phyloP scores from a whole-genome alignment of 2,888 invertebrate species.

The Nemotelus pantherinus region DNA sequence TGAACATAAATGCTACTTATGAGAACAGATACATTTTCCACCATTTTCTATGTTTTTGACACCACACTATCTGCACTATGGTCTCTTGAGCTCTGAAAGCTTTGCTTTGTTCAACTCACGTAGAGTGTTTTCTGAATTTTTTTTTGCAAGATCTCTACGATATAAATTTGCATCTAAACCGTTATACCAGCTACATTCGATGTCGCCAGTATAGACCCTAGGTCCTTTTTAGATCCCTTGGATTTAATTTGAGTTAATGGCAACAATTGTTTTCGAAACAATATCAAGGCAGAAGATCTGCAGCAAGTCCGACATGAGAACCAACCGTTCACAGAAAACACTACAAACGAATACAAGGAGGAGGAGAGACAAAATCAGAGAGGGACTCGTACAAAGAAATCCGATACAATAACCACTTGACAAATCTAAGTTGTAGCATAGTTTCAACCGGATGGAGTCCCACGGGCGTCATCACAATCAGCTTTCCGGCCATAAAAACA shows the following conservation, averaged over 20 bases:
- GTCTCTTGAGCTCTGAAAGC: too few species aligned
- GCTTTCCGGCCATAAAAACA: constrained; percentile 26
- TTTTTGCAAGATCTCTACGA: background rate
- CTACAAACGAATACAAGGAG: background rate
- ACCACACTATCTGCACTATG: too few species aligned
- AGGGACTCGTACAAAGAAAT: constrained; percentile 2
- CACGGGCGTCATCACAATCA: constrained; percentile 31
- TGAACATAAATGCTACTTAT: too few species aligned
- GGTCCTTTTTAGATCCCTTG: background rate
- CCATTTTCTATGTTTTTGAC: too few species aligned
- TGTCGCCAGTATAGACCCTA: constrained; percentile 24
- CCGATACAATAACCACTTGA: constrained; percentile 39
- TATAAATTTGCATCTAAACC: background rate
- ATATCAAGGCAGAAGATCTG: constrained; percentile 12
- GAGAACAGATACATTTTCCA: too few species aligned
- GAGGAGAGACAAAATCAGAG: background rate
- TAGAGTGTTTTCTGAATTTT: too few species aligned
- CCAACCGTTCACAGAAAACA: too few species aligned
- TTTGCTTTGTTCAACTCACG: too few species aligned
- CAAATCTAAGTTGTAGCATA: constrained; percentile 24
- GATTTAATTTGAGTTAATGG: constrained; percentile 26
- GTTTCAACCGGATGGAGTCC: background rate
- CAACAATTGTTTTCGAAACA: constrained; percentile 21
- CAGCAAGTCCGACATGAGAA: background rate
- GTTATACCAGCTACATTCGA: background rate